Conservation (phyloP, 2,113 vertebrate genomes). For the Ceratotherium simum region DNA sequence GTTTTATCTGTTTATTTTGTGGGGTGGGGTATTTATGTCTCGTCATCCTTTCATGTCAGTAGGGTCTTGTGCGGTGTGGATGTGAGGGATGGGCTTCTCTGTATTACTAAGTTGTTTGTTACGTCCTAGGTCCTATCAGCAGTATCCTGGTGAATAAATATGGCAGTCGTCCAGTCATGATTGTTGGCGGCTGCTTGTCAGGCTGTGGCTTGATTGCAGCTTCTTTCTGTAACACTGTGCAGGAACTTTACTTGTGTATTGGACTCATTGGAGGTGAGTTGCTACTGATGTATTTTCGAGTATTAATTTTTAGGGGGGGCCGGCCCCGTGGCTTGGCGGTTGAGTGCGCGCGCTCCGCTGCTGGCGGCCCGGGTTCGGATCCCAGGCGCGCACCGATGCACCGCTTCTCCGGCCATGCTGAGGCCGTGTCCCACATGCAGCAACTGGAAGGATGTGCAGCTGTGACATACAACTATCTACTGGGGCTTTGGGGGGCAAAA, state of each 20-base stretch:
- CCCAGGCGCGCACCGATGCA: too few species aligned
- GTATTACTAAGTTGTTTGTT: neutral
- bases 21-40: neutral
- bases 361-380: too few species aligned
- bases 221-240: slow-evolving; percentile 94
- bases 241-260: slow-evolving; percentile 95
- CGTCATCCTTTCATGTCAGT: neutral
- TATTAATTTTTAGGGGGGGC: neutral
- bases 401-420: too few species aligned
- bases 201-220: slow-evolving; percentile 92
- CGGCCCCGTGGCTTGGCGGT: too few species aligned
- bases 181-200: slow-evolving; percentile 91
- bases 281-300: neutral
- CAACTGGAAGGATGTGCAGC: too few species aligned
- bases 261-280: slow-evolving; percentile 88
- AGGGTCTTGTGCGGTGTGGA: slow-evolving; percentile 90
- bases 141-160: slow-evolving; percentile 98
- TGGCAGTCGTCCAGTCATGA: slow-evolving; percentile 95
- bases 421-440: too few species aligned
- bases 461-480: too few species aligned
- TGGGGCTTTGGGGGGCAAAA: too few species aligned
- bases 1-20: neutral
- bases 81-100: slow-evolving; percentile 85
- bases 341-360: too few species aligned
- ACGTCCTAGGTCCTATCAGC: slow-evolving; percentile 93